Evolutionary conservation across 2,113 vertebrate species (phyloP), one percentile per base, ranked within the genome.

Genomic region (Irena cyanogastra): DNA sequence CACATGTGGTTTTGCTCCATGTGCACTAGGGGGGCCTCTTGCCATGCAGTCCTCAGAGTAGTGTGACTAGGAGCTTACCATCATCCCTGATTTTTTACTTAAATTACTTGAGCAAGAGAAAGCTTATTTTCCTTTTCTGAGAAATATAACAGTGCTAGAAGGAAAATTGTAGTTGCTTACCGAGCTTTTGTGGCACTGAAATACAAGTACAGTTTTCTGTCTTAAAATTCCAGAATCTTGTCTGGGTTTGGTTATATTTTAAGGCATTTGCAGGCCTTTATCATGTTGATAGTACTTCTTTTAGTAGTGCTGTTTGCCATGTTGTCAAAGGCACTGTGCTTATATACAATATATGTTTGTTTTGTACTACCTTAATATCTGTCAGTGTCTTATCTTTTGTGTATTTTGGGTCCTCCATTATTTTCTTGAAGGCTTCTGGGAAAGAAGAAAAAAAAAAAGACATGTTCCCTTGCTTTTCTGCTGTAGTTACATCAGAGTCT

Each of bases 21-120:
- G 26, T 44, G 59, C 30, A 13, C 30, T 71, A 16, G 27, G 21
- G 23, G 10, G 33, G 45, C 19, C 41, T 77, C 54, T 57, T 24
- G 24, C 50, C 8, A 2, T 2, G 1, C 7, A 7, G 16, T 47
- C 16, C 16, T 39, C 19, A 9, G 24, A 26, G 41, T 3, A 64
- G 37, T 3, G 6, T 64, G 53, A 39, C 27, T 35, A 41, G 30
- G 35, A 93, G 16, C 37, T 53, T 57, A 41, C 11, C 24, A 50
- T 21, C 10, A 35, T 17, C 37, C 24, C 30, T 54, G 12, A 47
- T 33, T 49, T 63, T 93, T 84, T 13, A 31, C 20, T 87, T 82
- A 19, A 82, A 33, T n/a, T 70, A 5, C 16, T 71, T 60, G 16
- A 33, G 7, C 22, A 42, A 53, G 49, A 78, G 15, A 66, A 44